Conservation (phyloP, 2,888 invertebrate species). For the Sthenelais limicola region DNA sequence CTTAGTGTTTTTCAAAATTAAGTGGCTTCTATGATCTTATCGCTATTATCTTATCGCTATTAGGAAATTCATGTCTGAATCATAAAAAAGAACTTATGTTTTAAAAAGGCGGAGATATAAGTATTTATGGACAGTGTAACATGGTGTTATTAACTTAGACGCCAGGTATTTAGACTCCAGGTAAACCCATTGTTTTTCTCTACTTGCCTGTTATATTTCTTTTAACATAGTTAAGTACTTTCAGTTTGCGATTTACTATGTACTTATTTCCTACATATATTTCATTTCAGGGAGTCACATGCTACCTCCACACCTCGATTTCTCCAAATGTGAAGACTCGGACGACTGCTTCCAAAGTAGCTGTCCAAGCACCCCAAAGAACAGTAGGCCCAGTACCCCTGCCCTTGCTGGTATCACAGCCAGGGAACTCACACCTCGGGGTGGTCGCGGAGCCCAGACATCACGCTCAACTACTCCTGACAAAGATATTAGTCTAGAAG, state of each 20-base stretch:
- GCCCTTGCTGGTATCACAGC: constrained; percentile 9
- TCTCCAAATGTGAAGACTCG: constrained; percentile 69
- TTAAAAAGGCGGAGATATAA: too few relatives aligned
- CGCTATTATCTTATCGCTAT: too few relatives aligned
- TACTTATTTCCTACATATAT: constrained; percentile 37
- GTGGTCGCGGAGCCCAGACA: constrained; percentile 29
- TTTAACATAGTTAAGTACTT: too few relatives aligned
- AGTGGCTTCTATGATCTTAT: constrained; percentile 13
- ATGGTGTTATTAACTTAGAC: too few relatives aligned
- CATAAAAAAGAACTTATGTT: too few relatives aligned
- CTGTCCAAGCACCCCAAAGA: constrained; percentile 20
- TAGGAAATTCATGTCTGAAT: too few relatives aligned
- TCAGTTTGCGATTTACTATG: too few relatives aligned
- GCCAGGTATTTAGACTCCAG: too few relatives aligned
- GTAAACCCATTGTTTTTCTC: too few relatives aligned
- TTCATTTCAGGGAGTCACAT: constrained; percentile 77
- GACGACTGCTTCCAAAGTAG: constrained; percentile 31
- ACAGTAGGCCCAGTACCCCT: constrained; percentile 48
- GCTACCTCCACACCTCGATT: constrained; percentile 82
- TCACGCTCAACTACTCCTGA: constrained; percentile 36
- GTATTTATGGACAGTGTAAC: too few relatives aligned
- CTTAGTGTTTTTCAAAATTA: neutral
- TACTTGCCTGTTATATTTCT: too few relatives aligned
- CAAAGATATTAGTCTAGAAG: constrained; percentile 19
- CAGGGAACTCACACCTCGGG: constrained; percentile 25